A percentile compares a stretch with the other conserved stretches of the same genome.
Conservation (phyloP, 2,888 invertebrate genomes). For the Tholera decimalis region DNA sequence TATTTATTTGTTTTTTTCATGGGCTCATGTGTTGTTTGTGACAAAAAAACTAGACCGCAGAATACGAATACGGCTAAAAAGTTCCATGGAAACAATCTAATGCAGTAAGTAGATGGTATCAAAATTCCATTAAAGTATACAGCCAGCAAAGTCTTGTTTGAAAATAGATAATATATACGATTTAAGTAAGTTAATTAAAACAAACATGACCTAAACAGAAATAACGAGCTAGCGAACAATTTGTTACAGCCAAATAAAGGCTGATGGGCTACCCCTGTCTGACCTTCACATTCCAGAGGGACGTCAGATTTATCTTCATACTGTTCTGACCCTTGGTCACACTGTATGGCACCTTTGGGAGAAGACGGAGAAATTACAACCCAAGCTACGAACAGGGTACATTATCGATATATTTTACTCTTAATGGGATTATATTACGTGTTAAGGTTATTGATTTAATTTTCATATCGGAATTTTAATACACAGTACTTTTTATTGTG, state of each 20-base stretch:
- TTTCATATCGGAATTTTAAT: too few relatives aligned
- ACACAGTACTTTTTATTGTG: too few relatives aligned
- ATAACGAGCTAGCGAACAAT: background rate
- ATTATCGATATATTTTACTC: slow-evolving; percentile 1
- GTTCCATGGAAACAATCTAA: too few relatives aligned
- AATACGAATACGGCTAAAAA: too few relatives aligned
- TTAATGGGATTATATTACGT: background rate
- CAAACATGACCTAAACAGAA: background rate
- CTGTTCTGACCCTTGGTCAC: slow-evolving; percentile 21
- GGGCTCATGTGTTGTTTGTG: too few relatives aligned
- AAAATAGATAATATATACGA: too few relatives aligned
- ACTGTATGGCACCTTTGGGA: slow-evolving; percentile 16
- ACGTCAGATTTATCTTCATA: slow-evolving; percentile 29
- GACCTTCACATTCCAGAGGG: slow-evolving; percentile 36
- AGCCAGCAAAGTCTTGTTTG: too few relatives aligned
- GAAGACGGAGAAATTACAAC: background rate
- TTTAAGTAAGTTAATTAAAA: background rate
- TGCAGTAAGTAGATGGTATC: too few relatives aligned
- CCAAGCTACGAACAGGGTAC: background rate
- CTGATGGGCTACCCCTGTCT: slow-evolving; percentile 6
- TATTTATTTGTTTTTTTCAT: too few relatives aligned
- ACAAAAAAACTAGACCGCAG: too few relatives aligned
- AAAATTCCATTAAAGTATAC: too few relatives aligned
- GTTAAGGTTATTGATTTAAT: too few relatives aligned
- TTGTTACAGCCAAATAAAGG: slow-evolving; percentile 1